Evolutionary conservation across 2,797 vertebrate genomes (phyloP).

Genomic region (Brachyalestes nurse): DNA sequence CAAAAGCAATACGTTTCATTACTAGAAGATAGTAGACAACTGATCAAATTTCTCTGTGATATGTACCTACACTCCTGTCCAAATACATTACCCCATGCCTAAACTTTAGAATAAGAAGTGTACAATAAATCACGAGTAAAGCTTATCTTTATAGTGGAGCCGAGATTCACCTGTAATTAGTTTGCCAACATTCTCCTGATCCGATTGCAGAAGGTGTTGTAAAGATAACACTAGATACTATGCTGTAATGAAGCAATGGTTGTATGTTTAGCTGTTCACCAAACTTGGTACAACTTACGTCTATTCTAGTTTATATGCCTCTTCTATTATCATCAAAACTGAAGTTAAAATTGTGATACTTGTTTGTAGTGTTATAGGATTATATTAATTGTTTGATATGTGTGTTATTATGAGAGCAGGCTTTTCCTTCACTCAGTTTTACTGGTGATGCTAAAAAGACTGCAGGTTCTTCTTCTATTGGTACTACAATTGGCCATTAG

Average conservation of each 20-base stretch:
- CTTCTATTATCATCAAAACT: too few relatives aligned
- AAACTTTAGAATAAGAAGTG: not conserved
- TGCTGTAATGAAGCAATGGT: not conserved
- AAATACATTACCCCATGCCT: too few relatives aligned
- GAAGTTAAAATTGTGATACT: not conserved
- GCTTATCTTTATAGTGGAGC: slow-evolving; percentile 42
- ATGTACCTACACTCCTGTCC: too few relatives aligned
- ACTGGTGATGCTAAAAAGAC: too few relatives aligned
- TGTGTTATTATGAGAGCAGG: not conserved
- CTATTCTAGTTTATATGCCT: not conserved
- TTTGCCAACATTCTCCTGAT: slow-evolving; percentile 37
- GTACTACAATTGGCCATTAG: too few relatives aligned
- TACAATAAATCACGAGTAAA: slow-evolving; percentile 23
- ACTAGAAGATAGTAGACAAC: too few relatives aligned
- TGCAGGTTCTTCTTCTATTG: too few relatives aligned
- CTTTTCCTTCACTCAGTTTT: not conserved
- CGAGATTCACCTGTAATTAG: slow-evolving; percentile 44
- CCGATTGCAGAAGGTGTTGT: not conserved
- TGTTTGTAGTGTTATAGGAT: not conserved
- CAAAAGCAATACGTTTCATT: not conserved
- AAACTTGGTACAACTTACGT: not conserved
- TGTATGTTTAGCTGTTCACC: not conserved
- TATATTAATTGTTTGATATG: too few relatives aligned
- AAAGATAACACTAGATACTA: slow-evolving; percentile 41
- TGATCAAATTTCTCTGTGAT: too few relatives aligned